Evolutionary conservation across 2,888 invertebrate genomes (phyloP).

Genomic region (Cheilosia urbana): DNA sequence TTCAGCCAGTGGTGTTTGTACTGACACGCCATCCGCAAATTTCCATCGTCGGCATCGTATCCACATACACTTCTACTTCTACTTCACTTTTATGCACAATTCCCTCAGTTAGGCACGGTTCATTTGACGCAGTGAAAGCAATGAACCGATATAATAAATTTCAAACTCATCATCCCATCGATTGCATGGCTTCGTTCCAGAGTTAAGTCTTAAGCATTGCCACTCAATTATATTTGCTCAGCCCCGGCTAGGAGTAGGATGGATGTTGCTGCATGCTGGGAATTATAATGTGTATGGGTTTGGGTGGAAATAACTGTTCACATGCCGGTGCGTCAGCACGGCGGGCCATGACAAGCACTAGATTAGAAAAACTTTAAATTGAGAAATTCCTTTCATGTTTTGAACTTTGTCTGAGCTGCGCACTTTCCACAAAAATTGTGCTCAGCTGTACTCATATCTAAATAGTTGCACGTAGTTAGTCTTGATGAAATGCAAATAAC

Average conservation of each 20-base stretch:
- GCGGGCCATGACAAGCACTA: neutral
- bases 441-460: neutral
- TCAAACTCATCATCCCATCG: constrained; percentile 63
- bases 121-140: constrained; percentile 64
- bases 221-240: constrained; percentile 52
- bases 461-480: no score
- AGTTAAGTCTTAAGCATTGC: constrained; percentile 43
- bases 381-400: constrained; percentile 53
- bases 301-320: neutral
- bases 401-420: constrained; percentile 14
- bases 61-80: neutral
- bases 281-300: no score
- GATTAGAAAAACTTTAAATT: constrained; percentile 52
- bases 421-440: neutral
- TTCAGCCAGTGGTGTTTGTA: constrained; percentile 23
- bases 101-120: constrained; percentile 50
- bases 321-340: neutral
- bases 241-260: neutral
- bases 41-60: neutral
- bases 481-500: no score
- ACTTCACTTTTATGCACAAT: constrained; percentile 46
- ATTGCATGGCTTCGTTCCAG: constrained; percentile 31
- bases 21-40: constrained; percentile 4
- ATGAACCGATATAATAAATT: constrained; percentile 56
- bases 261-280: neutral